Base-by-base conservation (phyloP, 2,113 vertebrate species). In the Pelodiscus sinensis region DNA sequence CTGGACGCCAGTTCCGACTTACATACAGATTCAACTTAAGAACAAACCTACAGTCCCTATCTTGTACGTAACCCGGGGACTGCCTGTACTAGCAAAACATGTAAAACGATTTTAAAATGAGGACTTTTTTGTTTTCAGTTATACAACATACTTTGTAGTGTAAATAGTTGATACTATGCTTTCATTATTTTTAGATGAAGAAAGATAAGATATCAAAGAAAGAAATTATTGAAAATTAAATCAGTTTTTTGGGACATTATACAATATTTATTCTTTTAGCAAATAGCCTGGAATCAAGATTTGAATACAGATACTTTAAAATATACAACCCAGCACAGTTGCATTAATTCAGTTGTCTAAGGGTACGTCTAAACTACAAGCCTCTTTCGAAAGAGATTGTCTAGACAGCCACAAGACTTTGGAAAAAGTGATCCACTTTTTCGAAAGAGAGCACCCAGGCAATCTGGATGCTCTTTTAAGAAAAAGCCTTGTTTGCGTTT, bases 181-280 rank as follows among this genome's bases (percentile, higher is more conserved):
- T 4, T 85, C 73, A 25, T 1, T 96, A 6, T 84, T 87, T 88
- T 90, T 79, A 73, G 55, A 81, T 87, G 65, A 83, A 93, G 73
- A 21, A 54, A 52, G 27, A 54, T 27, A 35, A 11, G 7, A 13
- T 92, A n/a, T 16, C 89, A 60, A 0, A 5, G 50, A 95, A 86
- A 86, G 29, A 50, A 81, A 85, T 78, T 9, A 93, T 86, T 71
- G 51, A 84, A 55, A 78, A 44, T 62, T 81, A n/a, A 78, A 85
- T 80, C 56, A 9, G 22, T 92, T 93, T 82, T 84, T 52, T 68
- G 83, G 55, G 38, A 5, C n/a, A 29, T 87, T 54, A 24, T 2
- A 78, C 16, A 94, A 18, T 62, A 35, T 83, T 90, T 89, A 38
- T n/a, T 86, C 15, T 9, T 86, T 81, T 77, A 55, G 19, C 73